Base-by-base conservation (phyloP, 2,113 vertebrate species). In the Parus major region DNA sequence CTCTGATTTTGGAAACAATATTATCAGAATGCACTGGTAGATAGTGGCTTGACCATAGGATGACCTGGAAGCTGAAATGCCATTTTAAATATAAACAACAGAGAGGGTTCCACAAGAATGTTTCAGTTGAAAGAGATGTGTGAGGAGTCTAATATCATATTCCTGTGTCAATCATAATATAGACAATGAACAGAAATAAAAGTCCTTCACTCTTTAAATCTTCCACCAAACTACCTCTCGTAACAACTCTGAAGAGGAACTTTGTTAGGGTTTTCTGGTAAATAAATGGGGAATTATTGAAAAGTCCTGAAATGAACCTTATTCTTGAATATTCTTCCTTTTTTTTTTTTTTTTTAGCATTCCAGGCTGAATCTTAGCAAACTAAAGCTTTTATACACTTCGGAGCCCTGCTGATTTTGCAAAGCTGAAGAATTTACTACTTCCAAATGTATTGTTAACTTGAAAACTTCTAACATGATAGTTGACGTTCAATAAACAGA, bases 1-100 rank as follows among this genome's bases (percentile, higher is more conserved):
- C 78, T 94, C 59, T 88, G 87, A 86, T 83, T 93, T 92, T 64
- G 68, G 68, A 80, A 81, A 93, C 56, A 92, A 52, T 88, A 70
- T 77, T 85, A 86, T 92, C 79, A 78, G 68, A 52, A 11, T 64
- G 17, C 22, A 17, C 33, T 59, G 9, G 29, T 50, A 90, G 82
- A 59, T 27, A 60, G 33, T 25, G 59, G 21, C 24, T 92, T 66
- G 75, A 89, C 63, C 47, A n/a, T 44, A 83, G 52, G 20, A 66
- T 87, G 63, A 20, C 41, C 72, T 78, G 55, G 52, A 89, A 90
- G 66, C 12, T 73, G 79, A 70, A 85, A 70, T 9, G 2, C 61
- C 52, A n/a, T 53, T 41, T 77, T 50, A 59, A 86, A 83, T 41
- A 57, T 44, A 49, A 93, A 80, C 41, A 84, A 39, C 25, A 46